Evolutionary conservation across 2,888 invertebrate genomes (phyloP), one percentile per base, ranked within the genome.

Genomic region (Ferrisia virgata): DNA sequence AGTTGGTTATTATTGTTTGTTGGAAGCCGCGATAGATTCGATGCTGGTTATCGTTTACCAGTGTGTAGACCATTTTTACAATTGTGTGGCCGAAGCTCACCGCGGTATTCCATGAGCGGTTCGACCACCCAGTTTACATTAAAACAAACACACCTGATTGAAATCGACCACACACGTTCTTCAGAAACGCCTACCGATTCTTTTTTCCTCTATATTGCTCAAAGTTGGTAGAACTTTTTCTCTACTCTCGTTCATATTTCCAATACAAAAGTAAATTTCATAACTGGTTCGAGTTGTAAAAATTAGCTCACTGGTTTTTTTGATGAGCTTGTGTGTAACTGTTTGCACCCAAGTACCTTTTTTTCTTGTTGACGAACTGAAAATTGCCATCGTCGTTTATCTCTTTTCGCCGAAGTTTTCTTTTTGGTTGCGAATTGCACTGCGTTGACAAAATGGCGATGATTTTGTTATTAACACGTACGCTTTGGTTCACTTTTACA

Each of bases 131-230:
- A 82, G 82, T 82, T 81, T 82, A 82, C 82, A 82, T 82, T 82
- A 82, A 82, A 82, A 82, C 82, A 82, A 82, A 82, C 82, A 82
- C 82, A 82, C 82, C 82, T 82, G 82, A 82, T 82, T 82, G 82
- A 82, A 82, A 82, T 82, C 82, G 82, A 82, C 82, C 82, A 82
- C 82, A 82, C 82, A 82, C 82, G 82, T 28, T 82, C 82, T 39
- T 82, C 82, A 82, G 82, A 82, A 82, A 82, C 82, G 82, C 82
- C 82, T 82, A 82, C 82, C 82, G 82, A 82, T 69, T 72, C 82
- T 69, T 82, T 72, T 82, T 43, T 40, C 69, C 40, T 72, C 53
- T 72, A 64, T 64, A 72, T 72, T 33, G 72, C 33, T 72, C 72
- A 72, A 72, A 72, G 72, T 72, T 72, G n/a, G 33, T 33, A 36